Evolutionary conservation across 2,888 invertebrate genomes (phyloP).

Genomic region (Rosalia funebris): DNA sequence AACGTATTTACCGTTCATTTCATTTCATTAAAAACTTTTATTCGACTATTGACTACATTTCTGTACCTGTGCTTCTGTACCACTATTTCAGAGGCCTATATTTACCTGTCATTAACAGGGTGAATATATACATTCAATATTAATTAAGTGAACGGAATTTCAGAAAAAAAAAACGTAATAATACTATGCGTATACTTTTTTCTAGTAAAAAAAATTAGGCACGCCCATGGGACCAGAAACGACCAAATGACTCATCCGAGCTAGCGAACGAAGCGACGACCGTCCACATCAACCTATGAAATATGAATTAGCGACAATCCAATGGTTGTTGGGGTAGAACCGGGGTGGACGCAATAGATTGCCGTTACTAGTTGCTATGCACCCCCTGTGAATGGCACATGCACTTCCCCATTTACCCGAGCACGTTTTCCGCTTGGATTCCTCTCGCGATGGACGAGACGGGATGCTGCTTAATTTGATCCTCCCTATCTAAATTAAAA

Average conservation of each 20-base stretch:
- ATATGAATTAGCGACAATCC: constrained; percentile 29
- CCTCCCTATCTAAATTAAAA: constrained; percentile 11
- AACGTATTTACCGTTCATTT: no score
- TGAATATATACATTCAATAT: no score
- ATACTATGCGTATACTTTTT: neutral
- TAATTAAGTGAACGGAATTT: no score
- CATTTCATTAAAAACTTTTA: no score
- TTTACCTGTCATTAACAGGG: no score
- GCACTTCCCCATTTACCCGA: constrained; percentile 17
- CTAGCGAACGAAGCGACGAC: neutral
- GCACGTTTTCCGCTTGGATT: constrained; percentile 19
- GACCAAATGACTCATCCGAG: constrained; percentile 22
- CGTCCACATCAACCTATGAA: constrained; percentile 25
- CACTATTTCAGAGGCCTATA: no score
- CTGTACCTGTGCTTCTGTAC: no score
- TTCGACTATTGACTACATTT: no score
- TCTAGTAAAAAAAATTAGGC: neutral
- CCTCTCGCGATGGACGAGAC: constrained; percentile 1
- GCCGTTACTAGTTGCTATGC: constrained; percentile 33
- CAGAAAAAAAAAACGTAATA: no score
- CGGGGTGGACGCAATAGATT: constrained; percentile 14
- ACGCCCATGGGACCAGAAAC: no score
- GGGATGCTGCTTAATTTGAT: constrained; percentile 17
- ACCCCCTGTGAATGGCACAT: constrained; percentile 34
- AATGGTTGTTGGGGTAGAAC: constrained; percentile 31